Percentiles rank a stretch among this genome's conserved stretches.
phyloP scores from a whole-genome alignment of 2,113 vertebrate genomes.

The Heliornis fulica region DNA sequence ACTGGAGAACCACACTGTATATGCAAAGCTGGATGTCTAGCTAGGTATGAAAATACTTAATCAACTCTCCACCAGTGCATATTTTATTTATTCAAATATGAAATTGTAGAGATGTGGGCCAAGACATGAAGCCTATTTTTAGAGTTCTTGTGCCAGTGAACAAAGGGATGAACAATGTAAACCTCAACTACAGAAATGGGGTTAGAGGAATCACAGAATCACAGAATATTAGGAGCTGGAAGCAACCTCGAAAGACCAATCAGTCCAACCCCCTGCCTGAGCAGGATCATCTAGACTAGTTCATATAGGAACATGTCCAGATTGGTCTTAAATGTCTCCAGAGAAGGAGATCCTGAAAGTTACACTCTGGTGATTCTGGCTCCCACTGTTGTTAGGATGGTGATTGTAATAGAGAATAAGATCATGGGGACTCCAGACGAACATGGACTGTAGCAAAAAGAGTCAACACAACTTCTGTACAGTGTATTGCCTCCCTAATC shows the following conservation, averaged over 20 bases:
- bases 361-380: neutral
- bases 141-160: neutral
- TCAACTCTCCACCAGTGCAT: neutral
- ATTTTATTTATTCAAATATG: neutral
- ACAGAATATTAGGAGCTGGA: too few species aligned
- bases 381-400: neutral
- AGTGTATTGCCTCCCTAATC: neutral
- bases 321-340: too few species aligned
- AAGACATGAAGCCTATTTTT: neutral
- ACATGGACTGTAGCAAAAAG: neutral
- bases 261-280: too few species aligned
- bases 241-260: too few species aligned
- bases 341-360: neutral
- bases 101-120: neutral
- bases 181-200: neutral
- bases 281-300: too few species aligned
- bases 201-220: too few species aligned
- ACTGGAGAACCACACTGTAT: neutral
- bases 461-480: neutral
- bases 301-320: too few species aligned
- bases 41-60: neutral
- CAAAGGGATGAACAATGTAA: neutral
- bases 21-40: neutral
- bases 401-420: neutral
- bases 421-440: neutral